Percentiles rank a stretch among this genome's conserved stretches.
Evolutionary conservation across 2,113 vertebrate genomes (phyloP).

Genomic region (Eulemur rufifrons): DNA sequence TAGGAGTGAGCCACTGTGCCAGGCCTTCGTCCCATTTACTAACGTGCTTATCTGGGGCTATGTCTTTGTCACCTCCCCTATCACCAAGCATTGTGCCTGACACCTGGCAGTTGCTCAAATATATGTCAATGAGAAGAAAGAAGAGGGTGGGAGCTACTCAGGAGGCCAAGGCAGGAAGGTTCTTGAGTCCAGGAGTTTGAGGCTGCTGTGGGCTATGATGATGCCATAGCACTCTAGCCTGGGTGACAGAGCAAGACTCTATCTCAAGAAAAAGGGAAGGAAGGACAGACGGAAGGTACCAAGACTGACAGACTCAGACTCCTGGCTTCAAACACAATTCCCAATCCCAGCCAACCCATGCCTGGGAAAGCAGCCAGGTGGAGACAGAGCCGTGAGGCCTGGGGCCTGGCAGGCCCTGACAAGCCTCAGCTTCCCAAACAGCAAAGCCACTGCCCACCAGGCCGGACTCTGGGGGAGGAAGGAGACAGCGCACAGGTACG

Average conservation of each 20-base stretch:
- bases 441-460: not conserved
- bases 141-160: too few relatives aligned
- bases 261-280: not conserved
- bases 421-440: not conserved
- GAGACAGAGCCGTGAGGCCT: not conserved
- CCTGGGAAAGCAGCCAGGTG: not conserved
- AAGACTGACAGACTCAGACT: not conserved
- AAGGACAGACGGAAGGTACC: too few relatives aligned
- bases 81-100: not conserved
- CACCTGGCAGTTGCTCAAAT: not conserved
- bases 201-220: too few relatives aligned
- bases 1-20: too few relatives aligned
- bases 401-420: not conserved
- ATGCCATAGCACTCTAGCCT: too few relatives aligned
- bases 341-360: too few relatives aligned
- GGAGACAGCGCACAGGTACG: accelerated
- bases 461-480: not conserved
- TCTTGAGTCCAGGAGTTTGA: too few relatives aligned
- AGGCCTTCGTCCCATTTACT: accelerated
- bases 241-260: too few relatives aligned
- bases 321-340: not conserved
- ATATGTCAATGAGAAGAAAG: not conserved
- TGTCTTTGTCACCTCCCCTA: not conserved
- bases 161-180: too few relatives aligned
- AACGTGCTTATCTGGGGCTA: accelerated